phyloP scores from a whole-genome alignment of 2,113 vertebrate species.

The Oceanites oceanicus region DNA sequence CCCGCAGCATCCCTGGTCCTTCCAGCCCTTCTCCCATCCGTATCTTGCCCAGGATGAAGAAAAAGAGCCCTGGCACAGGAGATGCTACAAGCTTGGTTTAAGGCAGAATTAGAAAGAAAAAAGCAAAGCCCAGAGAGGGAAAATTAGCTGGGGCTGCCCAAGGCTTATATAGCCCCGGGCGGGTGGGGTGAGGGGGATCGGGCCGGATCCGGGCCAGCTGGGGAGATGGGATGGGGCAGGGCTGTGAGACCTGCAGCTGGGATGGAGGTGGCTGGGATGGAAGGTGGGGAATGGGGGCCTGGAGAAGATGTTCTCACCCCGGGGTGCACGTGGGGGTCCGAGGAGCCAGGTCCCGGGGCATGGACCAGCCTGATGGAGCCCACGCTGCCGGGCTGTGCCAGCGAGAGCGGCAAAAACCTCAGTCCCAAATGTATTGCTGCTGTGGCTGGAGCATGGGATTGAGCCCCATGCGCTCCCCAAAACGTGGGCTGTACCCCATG shows the following conservation, averaged over 20 bases:
- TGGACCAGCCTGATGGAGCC: neutral
- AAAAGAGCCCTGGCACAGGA: neutral
- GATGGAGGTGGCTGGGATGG: neutral
- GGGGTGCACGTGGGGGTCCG: accelerated
- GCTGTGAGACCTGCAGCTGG: neutral
- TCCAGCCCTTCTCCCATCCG: neutral
- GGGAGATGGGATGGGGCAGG: neutral
- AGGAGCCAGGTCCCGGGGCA: neutral
- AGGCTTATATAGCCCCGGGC: accelerated
- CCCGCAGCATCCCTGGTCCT: neutral
- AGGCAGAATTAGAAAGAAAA: neutral
- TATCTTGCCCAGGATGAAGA: neutral
- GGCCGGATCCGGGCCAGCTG: neutral
- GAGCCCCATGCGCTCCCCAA: neutral
- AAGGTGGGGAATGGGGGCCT: accelerated
- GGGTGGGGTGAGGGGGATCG: neutral
- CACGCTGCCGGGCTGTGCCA: neutral
- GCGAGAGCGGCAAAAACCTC: neutral
- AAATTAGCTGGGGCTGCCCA: neutral
- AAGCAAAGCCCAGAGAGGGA: neutral
- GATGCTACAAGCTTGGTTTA: no score
- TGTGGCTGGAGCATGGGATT: neutral
- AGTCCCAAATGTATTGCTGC: neutral
- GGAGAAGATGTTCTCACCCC: neutral
- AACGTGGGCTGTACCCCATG: accelerated